These are phyloP conservation scores for Mythimna albipuncta DNA, from an alignment of 2,888 invertebrate species.

Conservation along the genomic window DNA sequence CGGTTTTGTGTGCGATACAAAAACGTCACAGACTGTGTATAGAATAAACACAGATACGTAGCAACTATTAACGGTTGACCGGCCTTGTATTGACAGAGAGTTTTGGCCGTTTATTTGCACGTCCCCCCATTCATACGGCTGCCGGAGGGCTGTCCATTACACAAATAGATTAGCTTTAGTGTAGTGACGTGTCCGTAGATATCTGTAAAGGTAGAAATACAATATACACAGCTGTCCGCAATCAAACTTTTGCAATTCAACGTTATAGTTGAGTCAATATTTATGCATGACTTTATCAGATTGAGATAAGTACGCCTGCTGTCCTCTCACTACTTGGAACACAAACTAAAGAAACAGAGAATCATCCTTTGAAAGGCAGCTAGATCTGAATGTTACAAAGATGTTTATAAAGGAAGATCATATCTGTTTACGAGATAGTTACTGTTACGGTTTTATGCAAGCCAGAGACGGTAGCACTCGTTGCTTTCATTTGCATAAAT, in stretches of 20 bases:
- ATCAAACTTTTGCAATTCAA: background rate
- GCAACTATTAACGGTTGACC: conserved; percentile 45
- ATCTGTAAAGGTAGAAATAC: conserved; percentile 1
- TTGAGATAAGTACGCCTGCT: background rate
- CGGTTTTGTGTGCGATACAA: conserved; percentile 68
- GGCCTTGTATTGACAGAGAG: conserved; percentile 54
- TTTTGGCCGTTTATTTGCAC: conserved; percentile 50
- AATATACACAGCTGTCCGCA: background rate
- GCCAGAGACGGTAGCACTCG: conserved; percentile 27
- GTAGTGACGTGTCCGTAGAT: conserved; percentile 5
- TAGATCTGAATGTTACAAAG: conserved; percentile 19
- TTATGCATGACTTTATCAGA: background rate
- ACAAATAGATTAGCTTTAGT: conserved; percentile 53
- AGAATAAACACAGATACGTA: conserved; percentile 49
- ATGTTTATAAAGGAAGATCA: conserved; percentile 9
- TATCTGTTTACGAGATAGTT: conserved; percentile 36
- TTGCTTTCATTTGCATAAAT: conserved; percentile 47
- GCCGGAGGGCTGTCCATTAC: conserved; percentile 41
- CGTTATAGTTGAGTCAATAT: background rate
- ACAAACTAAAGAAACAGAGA: background rate
- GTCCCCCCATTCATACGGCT: conserved; percentile 44
- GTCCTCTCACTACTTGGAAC: too few relatives aligned
- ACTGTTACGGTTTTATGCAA: conserved; percentile 30
- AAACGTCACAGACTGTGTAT: conserved; percentile 47
- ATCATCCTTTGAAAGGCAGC: background rate